Conservation (phyloP, 2,888 invertebrate genomes). For the Drosophila cracens region DNA sequence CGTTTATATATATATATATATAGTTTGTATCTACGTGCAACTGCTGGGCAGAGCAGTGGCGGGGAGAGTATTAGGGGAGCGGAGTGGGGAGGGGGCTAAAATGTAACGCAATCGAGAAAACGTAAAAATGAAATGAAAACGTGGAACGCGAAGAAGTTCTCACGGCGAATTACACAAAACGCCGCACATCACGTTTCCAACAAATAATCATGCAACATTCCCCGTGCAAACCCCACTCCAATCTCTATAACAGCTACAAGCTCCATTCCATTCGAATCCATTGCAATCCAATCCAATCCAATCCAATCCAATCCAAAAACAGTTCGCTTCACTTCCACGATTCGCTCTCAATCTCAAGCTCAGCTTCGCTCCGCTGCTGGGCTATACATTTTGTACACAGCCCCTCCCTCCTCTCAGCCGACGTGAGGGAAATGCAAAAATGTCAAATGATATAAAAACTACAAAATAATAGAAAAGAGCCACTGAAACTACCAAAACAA, state of each 20-base stretch:
- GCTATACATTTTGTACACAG: constrained; percentile 65
- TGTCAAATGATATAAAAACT: constrained; percentile 47
- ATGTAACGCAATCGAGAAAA: constrained; percentile 39
- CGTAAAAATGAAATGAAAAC: constrained; percentile 48
- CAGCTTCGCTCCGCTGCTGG: constrained; percentile 50
- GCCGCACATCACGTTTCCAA: constrained; percentile 77
- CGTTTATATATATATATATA: constrained; percentile 1
- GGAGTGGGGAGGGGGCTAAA: neutral
- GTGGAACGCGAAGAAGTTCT: constrained; percentile 64
- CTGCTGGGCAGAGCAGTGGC: neutral
- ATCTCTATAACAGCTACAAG: constrained; percentile 4
- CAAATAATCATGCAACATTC: constrained; percentile 49
- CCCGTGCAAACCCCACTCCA: neutral
- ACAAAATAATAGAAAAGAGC: constrained; percentile 42
- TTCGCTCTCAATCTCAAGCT: constrained; percentile 3
- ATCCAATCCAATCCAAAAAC: constrained; percentile 7
- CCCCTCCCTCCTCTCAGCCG: constrained; percentile 11
- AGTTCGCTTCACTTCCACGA: constrained; percentile 30
- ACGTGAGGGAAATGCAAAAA: constrained; percentile 79
- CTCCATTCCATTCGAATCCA: constrained; percentile 15
- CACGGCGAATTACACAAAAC: constrained; percentile 80
- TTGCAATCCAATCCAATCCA: constrained; percentile 1
- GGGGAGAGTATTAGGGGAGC: neutral
- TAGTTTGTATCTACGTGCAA: constrained; percentile 31
- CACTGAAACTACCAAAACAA: constrained; percentile 44